phyloP scores from a whole-genome alignment of 2,888 invertebrate genomes.

The Orthosia gracilis region DNA sequence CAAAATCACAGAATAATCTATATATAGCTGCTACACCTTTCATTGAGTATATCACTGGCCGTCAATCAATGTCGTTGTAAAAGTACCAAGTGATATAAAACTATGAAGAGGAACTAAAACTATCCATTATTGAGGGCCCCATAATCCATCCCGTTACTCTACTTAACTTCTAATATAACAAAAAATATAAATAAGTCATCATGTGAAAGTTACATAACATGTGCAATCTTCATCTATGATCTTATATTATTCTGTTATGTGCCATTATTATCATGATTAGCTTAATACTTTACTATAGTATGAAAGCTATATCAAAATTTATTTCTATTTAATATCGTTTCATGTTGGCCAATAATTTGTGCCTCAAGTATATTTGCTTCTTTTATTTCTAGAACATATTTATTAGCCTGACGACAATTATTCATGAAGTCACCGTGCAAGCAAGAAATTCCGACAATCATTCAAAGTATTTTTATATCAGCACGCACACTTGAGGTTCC shows the following conservation, averaged over 20 bases:
- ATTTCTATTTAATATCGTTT: slow-evolving; percentile 62
- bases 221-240: slow-evolving; percentile 86
- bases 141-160: slow-evolving; percentile 75
- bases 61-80: slow-evolving; percentile 62
- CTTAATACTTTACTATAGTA: slow-evolving; percentile 75
- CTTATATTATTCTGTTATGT: slow-evolving; percentile 78
- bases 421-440: slow-evolving; percentile 1
- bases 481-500: slow-evolving; percentile 57
- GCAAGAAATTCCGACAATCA: slow-evolving; percentile 23
- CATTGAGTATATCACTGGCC: slow-evolving; percentile 66
- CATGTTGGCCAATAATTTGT: slow-evolving; percentile 65
- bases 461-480: slow-evolving; percentile 35
- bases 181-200: slow-evolving; percentile 88
- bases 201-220: slow-evolving; percentile 89
- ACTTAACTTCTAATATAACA: slow-evolving; percentile 87
- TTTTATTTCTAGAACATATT: slow-evolving; percentile 17
- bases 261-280: slow-evolving; percentile 79
- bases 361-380: slow-evolving; percentile 55
- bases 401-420: slow-evolving; percentile 5
- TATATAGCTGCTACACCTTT: slow-evolving; percentile 74
- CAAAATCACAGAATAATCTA: slow-evolving; percentile 85
- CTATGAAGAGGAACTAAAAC: slow-evolving; percentile 65
- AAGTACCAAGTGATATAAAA: slow-evolving; percentile 62
- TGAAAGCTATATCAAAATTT: slow-evolving; percentile 76
- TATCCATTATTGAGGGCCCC: slow-evolving; percentile 78